Percentiles rank a stretch among this genome's conserved stretches.
phyloP scores from a whole-genome alignment of 1,140 invertebrate genomes.

The Drosophila pseudoobscura region DNA sequence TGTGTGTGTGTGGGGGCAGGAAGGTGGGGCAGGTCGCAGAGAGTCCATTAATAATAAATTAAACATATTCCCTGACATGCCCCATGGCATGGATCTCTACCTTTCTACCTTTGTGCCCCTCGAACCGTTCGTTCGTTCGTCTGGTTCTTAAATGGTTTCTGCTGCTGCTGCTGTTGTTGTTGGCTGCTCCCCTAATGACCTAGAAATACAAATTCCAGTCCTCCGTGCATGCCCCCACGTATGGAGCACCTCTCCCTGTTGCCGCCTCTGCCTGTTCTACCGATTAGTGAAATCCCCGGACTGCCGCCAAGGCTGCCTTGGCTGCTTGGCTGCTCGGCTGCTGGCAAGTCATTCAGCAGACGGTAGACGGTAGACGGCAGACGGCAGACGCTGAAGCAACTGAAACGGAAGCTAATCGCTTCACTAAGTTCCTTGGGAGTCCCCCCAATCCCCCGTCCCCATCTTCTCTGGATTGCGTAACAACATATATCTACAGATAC shows the following conservation, averaged over 20 bases:
- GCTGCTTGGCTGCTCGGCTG: slow-evolving; percentile 18
- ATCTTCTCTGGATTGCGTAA: slow-evolving; percentile 54
- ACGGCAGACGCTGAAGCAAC: slow-evolving; percentile 21
- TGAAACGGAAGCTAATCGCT: slow-evolving; percentile 73
- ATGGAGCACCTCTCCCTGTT: background rate
- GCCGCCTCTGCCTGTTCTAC: background rate
- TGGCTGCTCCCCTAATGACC: slow-evolving; percentile 61
- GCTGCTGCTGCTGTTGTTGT: slow-evolving; percentile 1
- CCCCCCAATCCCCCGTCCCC: slow-evolving; percentile 6
- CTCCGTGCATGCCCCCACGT: slow-evolving; percentile 4
- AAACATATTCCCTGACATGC: slow-evolving; percentile 59
- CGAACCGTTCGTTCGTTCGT: slow-evolving; percentile 1
- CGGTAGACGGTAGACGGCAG: background rate
- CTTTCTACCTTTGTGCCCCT: slow-evolving; percentile 15
- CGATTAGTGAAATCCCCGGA: slow-evolving; percentile 53
- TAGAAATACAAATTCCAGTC: slow-evolving; percentile 38
- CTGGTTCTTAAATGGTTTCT: slow-evolving; percentile 28
- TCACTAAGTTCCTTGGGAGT: slow-evolving; percentile 64
- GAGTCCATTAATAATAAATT: slow-evolving; percentile 71
- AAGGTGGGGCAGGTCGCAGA: slow-evolving; percentile 9
- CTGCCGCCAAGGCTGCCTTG: slow-evolving; percentile 42
- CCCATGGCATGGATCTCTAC: background rate
- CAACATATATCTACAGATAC: slow-evolving; percentile 24
- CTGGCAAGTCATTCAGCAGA: slow-evolving; percentile 48
- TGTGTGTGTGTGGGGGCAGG: no score